Base-by-base conservation (phyloP, 2,797 vertebrate species). In the Tinamus major region DNA sequence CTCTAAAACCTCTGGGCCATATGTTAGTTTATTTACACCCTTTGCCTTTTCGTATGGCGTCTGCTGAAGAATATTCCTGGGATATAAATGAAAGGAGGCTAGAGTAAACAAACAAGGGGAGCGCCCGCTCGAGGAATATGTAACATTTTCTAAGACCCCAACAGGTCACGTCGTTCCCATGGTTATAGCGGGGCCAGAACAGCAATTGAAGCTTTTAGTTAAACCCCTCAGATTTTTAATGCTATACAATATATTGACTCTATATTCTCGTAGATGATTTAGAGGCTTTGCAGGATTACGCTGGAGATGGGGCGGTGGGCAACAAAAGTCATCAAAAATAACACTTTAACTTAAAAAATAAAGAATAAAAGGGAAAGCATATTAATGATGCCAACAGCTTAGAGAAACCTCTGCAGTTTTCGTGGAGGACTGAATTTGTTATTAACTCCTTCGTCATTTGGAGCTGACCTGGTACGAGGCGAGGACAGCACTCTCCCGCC, bases 1-100 rank as follows among this genome's bases (percentile, higher is more conserved):
- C 88, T 85, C 82, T 95, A 94, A 94, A 96, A 96, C 68, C 94
- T 95, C 82, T 62, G 23, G 90, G 48, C 92, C 94, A 96, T 96
- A 93, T 95, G 91, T 89, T 96, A 86, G 89, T 94, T 95, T 97
- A 94, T 92, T 96, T 96, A 85, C 72, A 94, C 90, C 81, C 61
- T 91, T 94, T 95, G 64, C 93, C 82, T 93, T 85, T 89, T 77
- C 4, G 1, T 67, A 61, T 85, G 80, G 71, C 44, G 33, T 72
- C 29, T 91, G 71, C 64, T 77, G 51, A 31, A 85, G 48, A 62
- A 61, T 79, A 94, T 95, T 96, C 92, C 62, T 89, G 80, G 74
- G 77, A 74, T 91, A 80, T 39, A 89, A 90, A 86, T 42, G 83
- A 68, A 87, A 95, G 42, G 76, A 67, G n/a, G 7, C 49, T 55